phyloP scores from a whole-genome alignment of 2,888 invertebrate species.

The Drosophila anceps region DNA sequence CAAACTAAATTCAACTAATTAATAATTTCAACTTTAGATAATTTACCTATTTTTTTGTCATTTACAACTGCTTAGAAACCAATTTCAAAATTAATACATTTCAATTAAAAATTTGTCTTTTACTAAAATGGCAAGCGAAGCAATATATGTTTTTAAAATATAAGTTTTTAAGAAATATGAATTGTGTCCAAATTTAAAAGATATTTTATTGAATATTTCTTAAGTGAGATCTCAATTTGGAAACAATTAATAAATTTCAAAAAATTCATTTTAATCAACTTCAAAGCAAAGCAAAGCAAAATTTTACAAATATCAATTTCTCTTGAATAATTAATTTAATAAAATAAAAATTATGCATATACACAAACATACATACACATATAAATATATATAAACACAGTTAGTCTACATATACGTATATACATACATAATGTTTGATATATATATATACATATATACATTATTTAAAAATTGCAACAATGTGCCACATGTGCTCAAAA shows the following conservation, averaged over 20 bases:
- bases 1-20: not conserved
- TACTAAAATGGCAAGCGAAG: not conserved
- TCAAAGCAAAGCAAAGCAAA: not conserved
- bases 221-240: not conserved
- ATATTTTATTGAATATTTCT: not conserved
- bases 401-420: not conserved
- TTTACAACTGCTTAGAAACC: not conserved
- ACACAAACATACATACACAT: not conserved
- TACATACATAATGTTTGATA: not conserved
- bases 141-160: not conserved
- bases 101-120: not conserved
- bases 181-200: not conserved
- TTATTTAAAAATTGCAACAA: not conserved
- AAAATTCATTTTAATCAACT: not conserved
- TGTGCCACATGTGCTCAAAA: not conserved
- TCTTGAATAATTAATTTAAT: not conserved
- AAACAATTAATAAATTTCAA: not conserved
- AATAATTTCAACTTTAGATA: no score
- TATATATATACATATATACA: not conserved
- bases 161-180: not conserved
- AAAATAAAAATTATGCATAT: not conserved
- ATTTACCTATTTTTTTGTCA: no score
- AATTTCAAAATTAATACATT: not conserved
- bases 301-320: not conserved
- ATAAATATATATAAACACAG: not conserved